Evolutionary conservation across 2,888 invertebrate species (phyloP).

Genomic region (Acleris cristana): DNA sequence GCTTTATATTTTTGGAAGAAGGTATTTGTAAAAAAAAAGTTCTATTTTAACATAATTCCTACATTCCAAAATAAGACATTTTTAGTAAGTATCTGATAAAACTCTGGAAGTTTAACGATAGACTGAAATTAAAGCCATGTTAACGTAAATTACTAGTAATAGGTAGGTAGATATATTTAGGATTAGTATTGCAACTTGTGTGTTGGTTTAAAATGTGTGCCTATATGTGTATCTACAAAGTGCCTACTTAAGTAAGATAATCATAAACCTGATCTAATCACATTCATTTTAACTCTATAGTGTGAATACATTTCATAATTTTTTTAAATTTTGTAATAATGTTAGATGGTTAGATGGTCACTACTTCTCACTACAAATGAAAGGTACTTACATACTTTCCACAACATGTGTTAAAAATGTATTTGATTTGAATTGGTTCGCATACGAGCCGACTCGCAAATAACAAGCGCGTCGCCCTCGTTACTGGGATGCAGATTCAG

Average conservation of each 20-base stretch:
- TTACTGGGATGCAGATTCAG: too few species aligned
- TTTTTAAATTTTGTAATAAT: too few species aligned
- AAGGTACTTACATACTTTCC: too few species aligned
- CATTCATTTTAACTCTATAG: neutral
- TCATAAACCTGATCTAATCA: neutral
- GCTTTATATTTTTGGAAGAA: neutral
- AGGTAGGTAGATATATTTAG: slow-evolving; percentile 31
- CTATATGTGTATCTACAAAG: slow-evolving; percentile 16
- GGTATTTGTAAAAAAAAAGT: neutral
- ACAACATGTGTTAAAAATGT: too few species aligned
- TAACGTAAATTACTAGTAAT: slow-evolving; percentile 29
- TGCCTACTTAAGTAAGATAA: slow-evolving; percentile 13
- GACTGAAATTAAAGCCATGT: slow-evolving; percentile 37
- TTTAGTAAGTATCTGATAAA: slow-evolving; percentile 19
- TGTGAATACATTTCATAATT: too few species aligned
- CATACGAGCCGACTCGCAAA: too few species aligned
- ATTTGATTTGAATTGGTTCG: too few species aligned
- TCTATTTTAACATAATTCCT: slow-evolving; percentile 20
- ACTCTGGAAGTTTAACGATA: slow-evolving; percentile 38
- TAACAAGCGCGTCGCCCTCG: too few species aligned
- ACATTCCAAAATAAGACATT: slow-evolving; percentile 35
- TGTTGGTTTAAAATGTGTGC: slow-evolving; percentile 10
- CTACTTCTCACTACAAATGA: too few species aligned
- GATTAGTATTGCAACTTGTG: slow-evolving; percentile 24
- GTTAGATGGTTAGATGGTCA: too few species aligned